Conservation (phyloP, 1,140 invertebrate genomes). For the Lordiphosa clarofinis region DNA sequence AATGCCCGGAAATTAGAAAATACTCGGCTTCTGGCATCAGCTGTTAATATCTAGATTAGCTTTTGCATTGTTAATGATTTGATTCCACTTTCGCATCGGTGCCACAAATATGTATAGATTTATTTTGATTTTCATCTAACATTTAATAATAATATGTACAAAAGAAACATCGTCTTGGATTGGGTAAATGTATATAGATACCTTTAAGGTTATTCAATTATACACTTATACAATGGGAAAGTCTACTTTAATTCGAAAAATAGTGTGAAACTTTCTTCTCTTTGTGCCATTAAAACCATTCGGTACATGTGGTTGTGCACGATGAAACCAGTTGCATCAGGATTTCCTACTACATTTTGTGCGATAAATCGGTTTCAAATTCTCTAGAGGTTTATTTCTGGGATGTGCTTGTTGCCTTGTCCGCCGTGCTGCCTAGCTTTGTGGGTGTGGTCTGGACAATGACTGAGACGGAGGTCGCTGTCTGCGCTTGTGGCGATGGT, state of each 20-base stretch:
- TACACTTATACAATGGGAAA: conserved; percentile 34
- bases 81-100: background rate
- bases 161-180: conserved; percentile 37
- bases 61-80: no score
- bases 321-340: conserved; percentile 47
- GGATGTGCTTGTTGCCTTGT: conserved; percentile 34
- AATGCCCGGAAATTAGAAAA: background rate
- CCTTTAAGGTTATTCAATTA: conserved; percentile 46
- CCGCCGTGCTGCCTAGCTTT: conserved; percentile 18
- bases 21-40: background rate
- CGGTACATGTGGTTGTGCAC: conserved; percentile 1
- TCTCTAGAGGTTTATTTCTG: conserved; percentile 23
- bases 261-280: conserved; percentile 14
- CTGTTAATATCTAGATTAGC: background rate
- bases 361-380: conserved; percentile 6
- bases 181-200: conserved; percentile 5
- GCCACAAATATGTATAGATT: conserved; percentile 27
- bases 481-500: conserved; percentile 57
- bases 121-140: conserved; percentile 51
- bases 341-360: conserved; percentile 14
- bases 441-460: conserved; percentile 16
- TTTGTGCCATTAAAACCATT: conserved; percentile 11
- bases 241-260: conserved; percentile 42
- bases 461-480: conserved; percentile 6
- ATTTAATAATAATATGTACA: conserved; percentile 60